Evolutionary conservation across 2,888 invertebrate genomes (phyloP).

Genomic region (Nyleta sp.): DNA sequence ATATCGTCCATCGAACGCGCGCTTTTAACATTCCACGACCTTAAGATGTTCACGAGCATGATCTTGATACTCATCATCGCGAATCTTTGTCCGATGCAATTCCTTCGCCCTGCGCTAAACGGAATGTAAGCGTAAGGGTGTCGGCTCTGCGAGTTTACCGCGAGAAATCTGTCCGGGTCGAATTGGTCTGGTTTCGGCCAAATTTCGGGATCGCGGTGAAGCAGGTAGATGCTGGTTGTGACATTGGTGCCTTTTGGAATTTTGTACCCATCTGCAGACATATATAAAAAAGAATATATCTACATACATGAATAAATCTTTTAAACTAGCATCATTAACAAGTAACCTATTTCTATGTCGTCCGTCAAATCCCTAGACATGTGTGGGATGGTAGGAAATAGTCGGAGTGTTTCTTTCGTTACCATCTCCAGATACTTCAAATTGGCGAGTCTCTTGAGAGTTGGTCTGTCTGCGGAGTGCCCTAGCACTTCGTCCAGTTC

Average conservation of each 20-base stretch:
- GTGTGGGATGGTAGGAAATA: constrained; percentile 84
- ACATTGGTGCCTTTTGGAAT: constrained; percentile 82
- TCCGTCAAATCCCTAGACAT: constrained; percentile 82
- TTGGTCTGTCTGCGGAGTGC: constrained; percentile 69
- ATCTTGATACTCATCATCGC: constrained; percentile 73
- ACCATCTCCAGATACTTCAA: constrained; percentile 85
- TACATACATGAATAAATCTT: neutral
- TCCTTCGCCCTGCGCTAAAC: constrained; percentile 77
- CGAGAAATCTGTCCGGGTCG: constrained; percentile 82
- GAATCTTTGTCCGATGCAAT: constrained; percentile 76
- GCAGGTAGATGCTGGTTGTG: constrained; percentile 80
- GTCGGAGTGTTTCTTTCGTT: constrained; percentile 84
- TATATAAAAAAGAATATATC: neutral
- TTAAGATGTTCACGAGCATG: constrained; percentile 68
- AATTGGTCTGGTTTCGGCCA: constrained; percentile 83
- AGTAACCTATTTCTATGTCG: constrained; percentile 81
- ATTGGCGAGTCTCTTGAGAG: constrained; percentile 76
- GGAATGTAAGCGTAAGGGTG: constrained; percentile 77
- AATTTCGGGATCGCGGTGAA: constrained; percentile 82
- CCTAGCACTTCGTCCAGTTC: constrained; percentile 82
- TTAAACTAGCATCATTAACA: too few relatives aligned
- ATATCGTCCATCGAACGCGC: constrained; percentile 65
- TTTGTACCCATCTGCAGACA: constrained; percentile 74
- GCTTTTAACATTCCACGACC: constrained; percentile 73
- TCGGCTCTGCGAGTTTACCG: constrained; percentile 75